These are phyloP conservation scores for Kryptopterus vitreolus DNA, from an alignment of 2,797 vertebrate genomes.

Conservation along the genomic window DNA sequence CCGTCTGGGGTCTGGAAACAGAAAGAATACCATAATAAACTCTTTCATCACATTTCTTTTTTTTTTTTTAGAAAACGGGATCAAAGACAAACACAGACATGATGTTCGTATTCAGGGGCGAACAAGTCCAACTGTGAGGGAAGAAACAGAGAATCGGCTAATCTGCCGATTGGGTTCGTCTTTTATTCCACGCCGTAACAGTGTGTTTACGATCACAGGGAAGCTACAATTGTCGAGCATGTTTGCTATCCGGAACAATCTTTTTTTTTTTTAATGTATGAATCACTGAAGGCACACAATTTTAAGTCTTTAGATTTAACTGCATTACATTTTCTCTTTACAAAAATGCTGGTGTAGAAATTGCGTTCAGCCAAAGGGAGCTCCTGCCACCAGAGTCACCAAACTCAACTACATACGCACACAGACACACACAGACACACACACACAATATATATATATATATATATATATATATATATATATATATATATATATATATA, in stretches of 20 bases:
- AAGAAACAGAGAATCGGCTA: background rate
- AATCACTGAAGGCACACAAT: background rate
- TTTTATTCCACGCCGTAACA: no score
- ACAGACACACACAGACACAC: no score
- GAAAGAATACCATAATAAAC: conserved; percentile 37
- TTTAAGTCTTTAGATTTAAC: no score
- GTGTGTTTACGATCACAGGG: background rate
- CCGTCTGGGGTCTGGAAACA: conserved; percentile 22
- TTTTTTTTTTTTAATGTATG: background rate
- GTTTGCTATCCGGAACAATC: background rate
- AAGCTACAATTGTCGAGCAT: background rate
- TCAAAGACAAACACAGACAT: conserved; percentile 37
- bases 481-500: no score
- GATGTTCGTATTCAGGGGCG: conserved; percentile 35
- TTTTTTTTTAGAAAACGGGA: conserved; percentile 13
- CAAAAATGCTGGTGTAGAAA: no score
- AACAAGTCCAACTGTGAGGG: conserved; percentile 32
- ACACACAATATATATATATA: no score
- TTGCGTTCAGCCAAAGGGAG: no score
- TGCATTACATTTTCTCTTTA: no score
- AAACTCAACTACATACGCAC: no score
- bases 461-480: no score
- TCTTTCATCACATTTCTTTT: conserved; percentile 26
- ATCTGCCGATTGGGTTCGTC: no score
- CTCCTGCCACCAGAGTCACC: no score